Base-by-base conservation (phyloP, 2,797 vertebrate species). In the Leuciscus waleckii region DNA sequence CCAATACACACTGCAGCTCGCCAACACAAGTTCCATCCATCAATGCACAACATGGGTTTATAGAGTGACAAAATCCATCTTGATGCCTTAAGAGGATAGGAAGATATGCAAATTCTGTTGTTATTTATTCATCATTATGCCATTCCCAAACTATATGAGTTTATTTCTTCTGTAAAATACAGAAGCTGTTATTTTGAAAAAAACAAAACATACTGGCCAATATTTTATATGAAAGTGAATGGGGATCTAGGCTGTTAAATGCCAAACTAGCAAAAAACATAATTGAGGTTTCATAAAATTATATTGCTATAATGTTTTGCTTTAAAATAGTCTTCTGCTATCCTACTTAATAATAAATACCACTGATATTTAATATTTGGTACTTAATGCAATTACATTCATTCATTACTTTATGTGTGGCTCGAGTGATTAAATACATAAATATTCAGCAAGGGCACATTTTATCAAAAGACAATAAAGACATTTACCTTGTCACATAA, bases 1-100 rank as follows among this genome's bases (percentile, higher is more conserved):
- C 87, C 82, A 86, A 87, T 85, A 88, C 81, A 89, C 87, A 84
- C 89, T 78, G 58, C 81, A 78, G 83, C 88, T 87, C 87, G 82
- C 29, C 82, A 83, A 89, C 74, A 78, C 81, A 82, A 85, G 74
- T 83, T 81, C 77, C 76, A 83, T 80, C 68, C 85, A 83, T 89
- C 85, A 87, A 87, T 87, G 86, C 87, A 81, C 71, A 78, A 80
- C 82, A 81, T 77, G 43, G 70, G 70, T 90, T 89, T 88, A 21
- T 58, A 74, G 87, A 83, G 71, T 81, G 75, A 74, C 81, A 86
- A 88, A 83, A 88, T 89, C 88, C 58, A 88, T 87, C 82, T 71
- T 78, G 71, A 83, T 83, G 76, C 49, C 77, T 81, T 83, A 67
- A 82, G 84, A 79, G 81, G 68, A 71, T 32, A 2, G 51, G 73